Evolutionary conservation across 2,113 vertebrate species (phyloP).

Genomic region (Noturus placidus): DNA sequence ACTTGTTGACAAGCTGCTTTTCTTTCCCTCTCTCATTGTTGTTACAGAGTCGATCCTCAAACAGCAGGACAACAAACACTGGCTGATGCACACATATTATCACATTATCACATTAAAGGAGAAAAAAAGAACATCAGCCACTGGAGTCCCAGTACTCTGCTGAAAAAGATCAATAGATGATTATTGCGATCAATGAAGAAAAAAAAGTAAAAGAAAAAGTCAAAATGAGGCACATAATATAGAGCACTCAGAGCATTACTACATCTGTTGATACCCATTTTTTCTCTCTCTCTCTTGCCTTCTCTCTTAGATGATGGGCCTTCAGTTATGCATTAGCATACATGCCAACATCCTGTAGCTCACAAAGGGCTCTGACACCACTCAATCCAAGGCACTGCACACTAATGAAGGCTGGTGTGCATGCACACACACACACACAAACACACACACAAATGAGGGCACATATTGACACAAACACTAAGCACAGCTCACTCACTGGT

Average conservation of each 20-base stretch:
- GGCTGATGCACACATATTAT: conserved; percentile 6
- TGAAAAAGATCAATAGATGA: conserved; percentile 17
- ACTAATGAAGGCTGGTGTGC: conserved; percentile 38
- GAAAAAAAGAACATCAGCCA: background rate
- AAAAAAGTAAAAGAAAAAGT: conserved; percentile 30
- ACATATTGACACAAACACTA: background rate
- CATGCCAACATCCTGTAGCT: conserved; percentile 42
- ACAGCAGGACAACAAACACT: conserved; percentile 32
- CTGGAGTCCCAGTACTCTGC: conserved; percentile 5
- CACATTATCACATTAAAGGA: conserved; percentile 14
- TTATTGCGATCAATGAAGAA: conserved; percentile 32
- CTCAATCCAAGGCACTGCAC: conserved; percentile 47
- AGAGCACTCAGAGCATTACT: background rate
- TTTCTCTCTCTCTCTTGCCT: conserved; percentile 8
- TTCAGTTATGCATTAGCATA: conserved; percentile 26
- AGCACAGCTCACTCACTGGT: background rate
- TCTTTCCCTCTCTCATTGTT: conserved; percentile 16
- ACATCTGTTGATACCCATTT: background rate
- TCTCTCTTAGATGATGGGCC: conserved; percentile 26
- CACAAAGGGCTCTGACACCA: conserved; percentile 39
- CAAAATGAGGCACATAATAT: conserved; percentile 8
- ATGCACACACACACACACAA: background rate
- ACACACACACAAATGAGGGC: background rate
- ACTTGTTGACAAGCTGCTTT: background rate
- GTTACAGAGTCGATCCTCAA: conserved; percentile 15